Evolutionary conservation across 2,113 vertebrate species (phyloP).

Genomic region (Spea bombifrons): DNA sequence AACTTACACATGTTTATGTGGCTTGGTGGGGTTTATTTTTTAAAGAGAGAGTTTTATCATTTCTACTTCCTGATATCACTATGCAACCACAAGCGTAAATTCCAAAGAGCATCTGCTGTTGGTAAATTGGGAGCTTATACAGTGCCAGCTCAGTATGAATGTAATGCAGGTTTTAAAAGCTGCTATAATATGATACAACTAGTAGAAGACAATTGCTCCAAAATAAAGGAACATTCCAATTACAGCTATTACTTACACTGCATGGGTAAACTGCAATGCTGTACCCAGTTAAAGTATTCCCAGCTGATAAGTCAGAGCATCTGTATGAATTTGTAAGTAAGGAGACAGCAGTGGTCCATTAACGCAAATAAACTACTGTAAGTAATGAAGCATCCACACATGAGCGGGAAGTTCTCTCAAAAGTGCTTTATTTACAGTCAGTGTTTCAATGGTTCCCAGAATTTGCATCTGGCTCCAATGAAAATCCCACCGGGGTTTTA

Average conservation of each 20-base stretch:
- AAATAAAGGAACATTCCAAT: not conserved
- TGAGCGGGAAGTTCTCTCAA: slow-evolving; percentile 45
- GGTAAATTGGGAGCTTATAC: no score
- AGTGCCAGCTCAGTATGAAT: no score
- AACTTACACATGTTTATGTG: no score
- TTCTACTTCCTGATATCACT: no score
- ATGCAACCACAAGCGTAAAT: no score
- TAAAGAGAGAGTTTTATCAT: no score
- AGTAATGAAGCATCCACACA: slow-evolving; percentile 41
- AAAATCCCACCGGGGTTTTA: slow-evolving; percentile 44
- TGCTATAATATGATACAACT: not conserved
- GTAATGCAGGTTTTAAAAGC: not conserved
- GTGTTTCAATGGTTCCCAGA: slow-evolving; percentile 42
- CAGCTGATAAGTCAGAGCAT: not conserved
- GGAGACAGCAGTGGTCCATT: slow-evolving; percentile 30
- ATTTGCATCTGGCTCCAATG: slow-evolving; percentile 46
- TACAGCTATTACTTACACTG: not conserved
- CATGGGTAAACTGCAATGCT: not conserved
- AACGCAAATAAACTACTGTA: slow-evolving; percentile 37
- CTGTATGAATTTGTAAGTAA: slow-evolving; percentile 23
- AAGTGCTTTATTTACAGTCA: slow-evolving; percentile 45
- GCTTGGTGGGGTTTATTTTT: no score
- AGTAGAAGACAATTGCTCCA: not conserved
- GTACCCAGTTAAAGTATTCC: not conserved
- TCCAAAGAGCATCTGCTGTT: no score